A percentile compares a stretch with the other conserved stretches of the same genome.
Conservation (phyloP, 2,113 vertebrate species). For the Penelope pileata region DNA sequence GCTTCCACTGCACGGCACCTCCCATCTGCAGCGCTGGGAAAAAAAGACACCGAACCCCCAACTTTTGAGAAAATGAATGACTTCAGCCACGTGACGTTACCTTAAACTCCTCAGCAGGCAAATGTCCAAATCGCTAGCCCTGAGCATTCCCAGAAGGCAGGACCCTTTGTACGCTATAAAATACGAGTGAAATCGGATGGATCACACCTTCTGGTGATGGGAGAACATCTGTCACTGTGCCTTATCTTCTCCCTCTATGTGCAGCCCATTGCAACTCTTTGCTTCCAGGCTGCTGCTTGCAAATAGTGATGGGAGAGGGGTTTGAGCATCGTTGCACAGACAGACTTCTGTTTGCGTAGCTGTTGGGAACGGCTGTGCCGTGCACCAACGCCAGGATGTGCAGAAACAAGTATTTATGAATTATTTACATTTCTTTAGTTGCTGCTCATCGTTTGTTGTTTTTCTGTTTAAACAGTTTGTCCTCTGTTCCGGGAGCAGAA, state of each 20-base stretch:
- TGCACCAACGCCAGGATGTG: fast-evolving
- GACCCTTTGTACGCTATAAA: background rate
- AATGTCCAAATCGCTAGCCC: background rate
- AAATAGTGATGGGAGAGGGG: background rate
- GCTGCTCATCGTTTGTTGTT: background rate
- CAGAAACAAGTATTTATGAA: conserved; percentile 19
- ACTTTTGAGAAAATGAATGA: background rate
- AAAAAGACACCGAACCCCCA: fast-evolving
- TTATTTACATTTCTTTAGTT: conserved; percentile 31
- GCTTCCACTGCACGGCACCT: no score
- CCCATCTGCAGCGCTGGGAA: background rate
- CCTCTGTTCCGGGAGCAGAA: conserved; percentile 15
- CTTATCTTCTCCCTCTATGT: background rate
- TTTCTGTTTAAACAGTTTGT: conserved; percentile 51
- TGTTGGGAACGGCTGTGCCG: background rate
- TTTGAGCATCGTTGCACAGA: background rate
- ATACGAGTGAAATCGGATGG: background rate
- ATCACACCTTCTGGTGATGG: background rate
- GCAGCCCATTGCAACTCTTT: background rate
- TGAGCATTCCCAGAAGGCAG: background rate
- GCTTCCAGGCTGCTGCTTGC: background rate
- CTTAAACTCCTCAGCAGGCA: background rate
- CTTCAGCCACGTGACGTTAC: background rate
- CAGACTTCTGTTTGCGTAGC: background rate
- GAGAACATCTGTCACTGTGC: background rate